Percentiles rank a stretch among this genome's conserved stretches.
Conservation (phyloP, 2,113 vertebrate genomes). For the Chaenogobius annularis region DNA sequence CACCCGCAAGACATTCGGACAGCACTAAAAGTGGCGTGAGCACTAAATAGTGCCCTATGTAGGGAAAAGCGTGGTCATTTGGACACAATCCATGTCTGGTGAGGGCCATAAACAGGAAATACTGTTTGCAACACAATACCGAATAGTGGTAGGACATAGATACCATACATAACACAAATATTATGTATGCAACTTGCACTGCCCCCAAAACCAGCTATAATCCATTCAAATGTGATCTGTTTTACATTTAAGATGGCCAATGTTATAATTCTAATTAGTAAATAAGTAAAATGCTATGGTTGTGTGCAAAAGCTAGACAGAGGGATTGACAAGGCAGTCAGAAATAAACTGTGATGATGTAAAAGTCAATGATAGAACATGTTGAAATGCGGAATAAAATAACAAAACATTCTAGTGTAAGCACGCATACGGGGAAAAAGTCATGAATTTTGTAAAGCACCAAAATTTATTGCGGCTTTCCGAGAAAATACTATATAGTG, state of each 20-base stretch:
- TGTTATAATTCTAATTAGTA: too few species aligned
- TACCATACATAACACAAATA: too few species aligned
- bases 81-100: background rate
- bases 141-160: too few species aligned
- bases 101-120: background rate
- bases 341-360: constrained; percentile 45
- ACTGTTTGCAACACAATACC: background rate
- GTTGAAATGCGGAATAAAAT: constrained; percentile 44
- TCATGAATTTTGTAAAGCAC: constrained; percentile 36
- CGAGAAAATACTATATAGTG: constrained; percentile 61
- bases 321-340: constrained; percentile 48
- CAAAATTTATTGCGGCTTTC: constrained; percentile 47
- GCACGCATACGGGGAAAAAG: constrained; percentile 36
- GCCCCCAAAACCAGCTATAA: constrained; percentile 34
- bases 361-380: constrained; percentile 39
- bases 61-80: too few species aligned
- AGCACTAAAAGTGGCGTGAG: too few species aligned
- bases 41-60: too few species aligned
- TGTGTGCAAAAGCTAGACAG: constrained; percentile 36
- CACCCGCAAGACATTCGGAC: too few species aligned
- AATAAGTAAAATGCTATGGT: constrained; percentile 50
- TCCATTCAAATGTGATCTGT: constrained; percentile 48
- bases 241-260: constrained; percentile 34
- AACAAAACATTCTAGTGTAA: constrained; percentile 7
- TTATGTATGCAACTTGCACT: constrained; percentile 39